Percentiles rank a stretch among this genome's conserved stretches.
Conservation (phyloP, 2,113 vertebrate species). For the Embiotoca jacksoni region DNA sequence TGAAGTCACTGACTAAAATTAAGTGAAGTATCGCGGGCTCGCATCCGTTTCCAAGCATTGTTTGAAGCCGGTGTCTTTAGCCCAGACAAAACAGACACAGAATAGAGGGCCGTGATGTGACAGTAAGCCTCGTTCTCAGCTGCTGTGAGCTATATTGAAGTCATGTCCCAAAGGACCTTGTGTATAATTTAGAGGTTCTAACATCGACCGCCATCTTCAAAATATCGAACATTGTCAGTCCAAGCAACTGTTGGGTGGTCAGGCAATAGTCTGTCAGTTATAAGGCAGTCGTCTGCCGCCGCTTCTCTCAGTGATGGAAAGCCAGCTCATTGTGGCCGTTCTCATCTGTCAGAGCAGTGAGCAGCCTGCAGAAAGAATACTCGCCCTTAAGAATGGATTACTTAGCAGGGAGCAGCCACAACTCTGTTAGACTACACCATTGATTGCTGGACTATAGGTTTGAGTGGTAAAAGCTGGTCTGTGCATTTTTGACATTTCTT, state of each 20-base stretch:
- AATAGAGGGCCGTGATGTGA: slow-evolving; percentile 19
- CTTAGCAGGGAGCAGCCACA: slow-evolving; percentile 62
- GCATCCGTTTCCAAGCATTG: slow-evolving; percentile 30
- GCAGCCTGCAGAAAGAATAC: slow-evolving; percentile 59
- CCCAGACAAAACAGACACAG: slow-evolving; percentile 27
- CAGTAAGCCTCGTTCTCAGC: slow-evolving; percentile 27
- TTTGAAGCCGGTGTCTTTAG: neutral
- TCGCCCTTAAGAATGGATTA: slow-evolving; percentile 67
- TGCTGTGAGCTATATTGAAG: slow-evolving; percentile 59
- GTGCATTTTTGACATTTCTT: slow-evolving; percentile 43
- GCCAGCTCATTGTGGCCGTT: slow-evolving; percentile 60
- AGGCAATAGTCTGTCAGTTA: slow-evolving; percentile 73
- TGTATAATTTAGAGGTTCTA: slow-evolving; percentile 74
- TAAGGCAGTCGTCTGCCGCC: slow-evolving; percentile 36
- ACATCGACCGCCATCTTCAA: slow-evolving; percentile 71
- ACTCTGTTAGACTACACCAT: slow-evolving; percentile 44
- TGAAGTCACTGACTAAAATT: slow-evolving; percentile 6
- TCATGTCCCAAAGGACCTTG: slow-evolving; percentile 58
- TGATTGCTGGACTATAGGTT: slow-evolving; percentile 66
- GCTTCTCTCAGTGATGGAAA: slow-evolving; percentile 61
- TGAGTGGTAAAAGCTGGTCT: slow-evolving; percentile 46
- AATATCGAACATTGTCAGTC: slow-evolving; percentile 72
- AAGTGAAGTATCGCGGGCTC: slow-evolving; percentile 8
- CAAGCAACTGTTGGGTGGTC: slow-evolving; percentile 56
- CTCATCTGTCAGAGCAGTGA: slow-evolving; percentile 67